Conservation (phyloP, 2,113 vertebrate genomes). For the Myanophis thanlyinensis region DNA sequence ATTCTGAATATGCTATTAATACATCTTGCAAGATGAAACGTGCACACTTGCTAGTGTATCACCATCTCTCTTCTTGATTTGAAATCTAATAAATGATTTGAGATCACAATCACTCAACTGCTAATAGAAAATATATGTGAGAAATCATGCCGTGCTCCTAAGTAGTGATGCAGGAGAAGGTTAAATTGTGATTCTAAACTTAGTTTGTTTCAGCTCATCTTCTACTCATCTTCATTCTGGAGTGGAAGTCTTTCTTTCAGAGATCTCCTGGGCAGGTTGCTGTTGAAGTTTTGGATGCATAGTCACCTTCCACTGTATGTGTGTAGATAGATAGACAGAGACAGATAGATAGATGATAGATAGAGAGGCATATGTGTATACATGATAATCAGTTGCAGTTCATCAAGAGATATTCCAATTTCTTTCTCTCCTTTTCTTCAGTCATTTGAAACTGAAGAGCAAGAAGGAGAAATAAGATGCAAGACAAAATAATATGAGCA, state of each 20-base stretch:
- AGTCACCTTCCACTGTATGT: neutral
- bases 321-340: too few relatives aligned
- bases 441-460: neutral
- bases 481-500: neutral
- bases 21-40: neutral
- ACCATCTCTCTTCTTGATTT: neutral
- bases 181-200: neutral
- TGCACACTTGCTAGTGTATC: accelerated
- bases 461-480: neutral
- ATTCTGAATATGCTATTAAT: neutral
- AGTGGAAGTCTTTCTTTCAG: neutral
- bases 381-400: neutral
- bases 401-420: neutral
- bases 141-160: neutral
- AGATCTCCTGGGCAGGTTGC: neutral
- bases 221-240: neutral
- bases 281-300: neutral
- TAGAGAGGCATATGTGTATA: too few relatives aligned
- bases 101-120: accelerated
- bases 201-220: neutral
- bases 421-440: neutral
- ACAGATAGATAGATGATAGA: too few relatives aligned
- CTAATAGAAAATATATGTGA: accelerated
- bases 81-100: too few relatives aligned
- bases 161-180: neutral